Conservation (phyloP, 2,113 vertebrate genomes). For the Puffinus mauretanicus region DNA sequence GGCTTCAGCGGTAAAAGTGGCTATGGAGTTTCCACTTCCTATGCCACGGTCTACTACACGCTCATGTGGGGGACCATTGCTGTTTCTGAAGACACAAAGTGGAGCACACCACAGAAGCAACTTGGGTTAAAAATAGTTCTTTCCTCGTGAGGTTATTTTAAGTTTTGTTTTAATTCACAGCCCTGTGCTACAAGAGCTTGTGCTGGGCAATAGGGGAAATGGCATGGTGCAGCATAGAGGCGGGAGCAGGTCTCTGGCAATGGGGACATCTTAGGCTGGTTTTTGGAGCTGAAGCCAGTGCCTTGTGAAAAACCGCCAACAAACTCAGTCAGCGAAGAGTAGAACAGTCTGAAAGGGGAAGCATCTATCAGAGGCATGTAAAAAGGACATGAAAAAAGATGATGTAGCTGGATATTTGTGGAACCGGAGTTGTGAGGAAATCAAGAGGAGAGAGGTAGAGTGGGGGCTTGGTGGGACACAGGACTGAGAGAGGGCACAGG, state of each 20-base stretch:
- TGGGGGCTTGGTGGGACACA: neutral
- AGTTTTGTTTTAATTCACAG: neutral
- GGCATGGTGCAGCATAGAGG: neutral
- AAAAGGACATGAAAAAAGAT: neutral
- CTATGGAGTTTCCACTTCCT: neutral
- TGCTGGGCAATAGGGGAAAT: neutral
- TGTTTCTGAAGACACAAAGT: neutral
- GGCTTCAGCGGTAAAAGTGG: neutral
- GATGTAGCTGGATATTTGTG: neutral
- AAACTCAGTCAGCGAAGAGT: neutral
- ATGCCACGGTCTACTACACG: accelerated
- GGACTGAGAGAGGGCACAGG: neutral
- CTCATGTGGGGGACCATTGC: neutral
- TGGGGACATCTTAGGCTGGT: neutral
- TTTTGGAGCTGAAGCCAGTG: neutral
- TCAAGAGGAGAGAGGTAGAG: neutral
- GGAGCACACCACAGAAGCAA: neutral
- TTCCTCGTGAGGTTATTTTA: neutral
- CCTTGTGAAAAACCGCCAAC: neutral
- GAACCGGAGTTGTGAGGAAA: neutral
- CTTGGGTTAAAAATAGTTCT: neutral
- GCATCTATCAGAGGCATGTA: neutral
- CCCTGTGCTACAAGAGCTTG: neutral
- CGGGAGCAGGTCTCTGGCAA: neutral
- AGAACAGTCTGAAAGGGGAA: neutral